Conservation (phyloP, 2,113 vertebrate genomes). For the Tragelaphus strepsiceros region DNA sequence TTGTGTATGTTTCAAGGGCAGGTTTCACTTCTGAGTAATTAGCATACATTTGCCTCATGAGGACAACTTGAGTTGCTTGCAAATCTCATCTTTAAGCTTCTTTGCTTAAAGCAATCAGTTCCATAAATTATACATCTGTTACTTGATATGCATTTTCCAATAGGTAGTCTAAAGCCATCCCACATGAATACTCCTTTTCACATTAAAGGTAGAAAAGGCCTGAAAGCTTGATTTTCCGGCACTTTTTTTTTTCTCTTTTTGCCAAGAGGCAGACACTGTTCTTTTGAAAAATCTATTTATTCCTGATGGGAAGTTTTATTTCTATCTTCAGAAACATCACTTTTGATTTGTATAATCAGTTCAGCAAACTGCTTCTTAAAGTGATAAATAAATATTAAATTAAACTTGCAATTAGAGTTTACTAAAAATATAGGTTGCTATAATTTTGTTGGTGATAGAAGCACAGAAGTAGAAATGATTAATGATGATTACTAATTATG, state of each 20-base stretch:
- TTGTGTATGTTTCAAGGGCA: conserved; percentile 58
- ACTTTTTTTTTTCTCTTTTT: neutral
- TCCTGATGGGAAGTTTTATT: conserved; percentile 66
- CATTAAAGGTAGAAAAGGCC: conserved; percentile 66
- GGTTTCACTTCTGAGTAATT: conserved; percentile 74
- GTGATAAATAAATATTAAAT: conserved; percentile 73
- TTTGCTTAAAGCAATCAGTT: conserved; percentile 74
- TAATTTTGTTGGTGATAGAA: conserved; percentile 77
- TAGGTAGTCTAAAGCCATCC: conserved; percentile 37
- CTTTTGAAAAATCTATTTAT: conserved; percentile 51
- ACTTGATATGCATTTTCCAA: conserved; percentile 72
- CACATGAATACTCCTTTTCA: conserved; percentile 73
- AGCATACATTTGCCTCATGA: conserved; percentile 57
- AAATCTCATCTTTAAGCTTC: conserved; percentile 77
- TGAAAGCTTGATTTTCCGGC: conserved; percentile 30
- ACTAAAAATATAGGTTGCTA: conserved; percentile 77
- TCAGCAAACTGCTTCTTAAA: conserved; percentile 59
- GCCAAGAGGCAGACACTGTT: conserved; percentile 37
- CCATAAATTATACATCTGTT: conserved; percentile 80
- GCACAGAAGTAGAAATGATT: conserved; percentile 76
- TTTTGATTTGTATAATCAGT: conserved; percentile 70
- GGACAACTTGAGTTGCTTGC: conserved; percentile 69
- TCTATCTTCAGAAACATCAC: conserved; percentile 58
- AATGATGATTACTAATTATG: conserved; percentile 73
- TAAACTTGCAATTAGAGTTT: conserved; percentile 77